These are phyloP conservation scores for Choreutis nemorana DNA, from an alignment of 2,888 invertebrate species.

Conservation along the genomic window DNA sequence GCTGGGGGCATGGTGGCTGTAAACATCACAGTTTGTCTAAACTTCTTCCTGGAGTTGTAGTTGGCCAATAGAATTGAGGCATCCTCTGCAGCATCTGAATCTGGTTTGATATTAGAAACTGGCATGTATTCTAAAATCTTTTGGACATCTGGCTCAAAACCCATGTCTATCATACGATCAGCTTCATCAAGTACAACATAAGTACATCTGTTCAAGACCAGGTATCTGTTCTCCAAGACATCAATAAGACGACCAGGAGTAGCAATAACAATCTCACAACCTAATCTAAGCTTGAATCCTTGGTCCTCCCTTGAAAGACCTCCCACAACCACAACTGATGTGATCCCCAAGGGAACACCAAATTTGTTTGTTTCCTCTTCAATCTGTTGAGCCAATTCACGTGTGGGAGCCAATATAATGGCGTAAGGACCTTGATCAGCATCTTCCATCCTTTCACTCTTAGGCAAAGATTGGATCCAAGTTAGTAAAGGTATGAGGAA, in stretches of 20 bases:
- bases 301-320: conserved; percentile 98
- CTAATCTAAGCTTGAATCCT: conserved; percentile 94
- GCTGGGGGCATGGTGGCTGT: conserved; percentile 99
- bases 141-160: conserved; percentile 98
- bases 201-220: conserved; percentile 96
- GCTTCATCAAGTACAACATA: conserved; percentile 97
- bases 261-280: conserved; percentile 99
- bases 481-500: conserved; percentile 96
- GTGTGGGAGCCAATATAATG: conserved; percentile 98
- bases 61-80: conserved; percentile 89
- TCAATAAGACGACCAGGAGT: conserved; percentile 99
- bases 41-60: conserved; percentile 96
- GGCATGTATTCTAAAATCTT: conserved; percentile 98
- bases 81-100: conserved; percentile 98
- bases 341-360: conserved; percentile 89
- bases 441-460: conserved; percentile 90
- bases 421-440: conserved; percentile 98
- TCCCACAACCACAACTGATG: conserved; percentile 98
- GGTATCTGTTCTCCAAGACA: conserved; percentile 96
- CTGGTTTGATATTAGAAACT: conserved; percentile 97
- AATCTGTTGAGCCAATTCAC: conserved; percentile 98
- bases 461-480: conserved; percentile 98
- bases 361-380: conserved; percentile 99
- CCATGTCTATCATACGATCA: conserved; percentile 99
- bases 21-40: conserved; percentile 99